Percentiles rank a stretch among this genome's conserved stretches.
phyloP scores from a whole-genome alignment of 2,797 vertebrate species.

The Oreochromis grahami region DNA sequence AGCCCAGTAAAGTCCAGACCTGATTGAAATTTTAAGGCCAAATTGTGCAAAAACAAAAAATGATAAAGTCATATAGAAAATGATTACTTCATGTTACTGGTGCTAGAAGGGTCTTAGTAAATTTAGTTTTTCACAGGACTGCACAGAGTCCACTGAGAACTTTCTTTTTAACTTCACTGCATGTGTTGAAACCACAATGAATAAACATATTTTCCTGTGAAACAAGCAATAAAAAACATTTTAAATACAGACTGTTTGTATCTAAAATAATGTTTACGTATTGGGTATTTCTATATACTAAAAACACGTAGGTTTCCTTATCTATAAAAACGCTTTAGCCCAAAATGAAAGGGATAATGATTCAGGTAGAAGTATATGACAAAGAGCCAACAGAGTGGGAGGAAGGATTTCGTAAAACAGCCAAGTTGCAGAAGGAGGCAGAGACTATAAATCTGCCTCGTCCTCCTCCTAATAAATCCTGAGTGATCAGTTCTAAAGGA shows the following conservation, averaged over 20 bases:
- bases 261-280: background rate
- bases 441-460: constrained; percentile 10
- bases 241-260: background rate
- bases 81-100: background rate
- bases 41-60: background rate
- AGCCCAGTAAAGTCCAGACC: background rate
- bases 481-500: constrained; percentile 30
- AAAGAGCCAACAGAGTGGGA: background rate
- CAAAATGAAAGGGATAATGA: background rate
- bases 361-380: background rate
- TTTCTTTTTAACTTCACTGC: background rate
- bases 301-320: background rate
- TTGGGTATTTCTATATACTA: background rate
- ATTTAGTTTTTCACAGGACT: background rate
- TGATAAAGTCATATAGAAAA: background rate
- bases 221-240: background rate
- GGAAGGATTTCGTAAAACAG: background rate
- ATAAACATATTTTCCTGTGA: background rate
- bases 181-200: background rate
- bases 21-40: background rate
- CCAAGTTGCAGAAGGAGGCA: background rate
- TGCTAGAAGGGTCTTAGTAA: background rate
- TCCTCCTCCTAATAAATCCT: constrained; percentile 25
- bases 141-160: background rate
- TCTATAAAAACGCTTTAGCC: background rate